Percentiles rank a stretch among this genome's conserved stretches.
phyloP scores from a whole-genome alignment of 1,140 invertebrate genomes.

The Drosophila guanche region DNA sequence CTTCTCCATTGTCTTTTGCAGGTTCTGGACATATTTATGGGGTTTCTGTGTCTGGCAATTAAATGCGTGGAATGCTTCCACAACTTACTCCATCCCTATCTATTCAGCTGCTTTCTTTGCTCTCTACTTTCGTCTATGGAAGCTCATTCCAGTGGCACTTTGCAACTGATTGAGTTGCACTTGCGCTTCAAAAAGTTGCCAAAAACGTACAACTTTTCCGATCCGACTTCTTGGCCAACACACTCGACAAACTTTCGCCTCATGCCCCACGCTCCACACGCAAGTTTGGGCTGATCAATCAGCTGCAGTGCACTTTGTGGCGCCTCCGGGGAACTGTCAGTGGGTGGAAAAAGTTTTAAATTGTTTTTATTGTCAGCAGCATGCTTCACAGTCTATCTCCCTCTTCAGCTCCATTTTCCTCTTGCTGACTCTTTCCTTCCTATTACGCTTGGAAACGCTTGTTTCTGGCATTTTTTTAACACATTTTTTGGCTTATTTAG shows the following conservation, averaged over 20 bases:
- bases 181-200: constrained; percentile 53
- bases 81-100: neutral
- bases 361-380: constrained; percentile 57
- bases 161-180: constrained; percentile 62
- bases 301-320: constrained; percentile 6
- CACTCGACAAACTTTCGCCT: constrained; percentile 33
- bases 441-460: neutral
- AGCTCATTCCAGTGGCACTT: constrained; percentile 3
- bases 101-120: neutral
- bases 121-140: neutral
- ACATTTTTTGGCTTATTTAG: neutral
- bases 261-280: neutral
- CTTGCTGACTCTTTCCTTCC: no score
- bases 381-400: constrained; percentile 7
- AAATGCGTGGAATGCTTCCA: constrained; percentile 18
- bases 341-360: constrained; percentile 41
- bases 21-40: constrained; percentile 44
- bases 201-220: constrained; percentile 34
- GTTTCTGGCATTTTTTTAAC: no score
- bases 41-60: constrained; percentile 38
- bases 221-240: constrained; percentile 37
- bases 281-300: constrained; percentile 4
- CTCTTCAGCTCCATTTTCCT: no score
- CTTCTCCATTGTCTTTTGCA: constrained; percentile 32
- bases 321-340: neutral